phyloP scores from a whole-genome alignment of 2,797 vertebrate genomes.

The Sciaenops ocellatus region DNA sequence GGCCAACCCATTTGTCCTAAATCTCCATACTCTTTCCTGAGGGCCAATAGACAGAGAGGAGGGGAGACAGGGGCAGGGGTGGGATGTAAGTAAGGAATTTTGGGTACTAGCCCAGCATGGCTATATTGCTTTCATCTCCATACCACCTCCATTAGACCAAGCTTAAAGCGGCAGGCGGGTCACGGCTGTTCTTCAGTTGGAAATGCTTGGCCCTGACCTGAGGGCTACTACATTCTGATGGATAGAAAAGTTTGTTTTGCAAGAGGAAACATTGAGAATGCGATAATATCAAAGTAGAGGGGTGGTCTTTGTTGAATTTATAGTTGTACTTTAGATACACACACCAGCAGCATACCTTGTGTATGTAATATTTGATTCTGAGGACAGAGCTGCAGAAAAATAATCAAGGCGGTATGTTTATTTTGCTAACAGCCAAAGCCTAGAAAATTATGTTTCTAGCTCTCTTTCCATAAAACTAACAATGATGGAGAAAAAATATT shows the following conservation, averaged over 20 bases:
- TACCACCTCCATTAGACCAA: slow-evolving; percentile 38
- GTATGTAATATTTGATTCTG: background rate
- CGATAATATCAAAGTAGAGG: background rate
- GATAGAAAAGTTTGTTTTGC: background rate
- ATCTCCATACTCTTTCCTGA: slow-evolving; percentile 61
- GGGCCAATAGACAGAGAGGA: slow-evolving; percentile 50
- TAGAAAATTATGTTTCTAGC: too few relatives aligned
- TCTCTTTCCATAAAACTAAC: too few relatives aligned
- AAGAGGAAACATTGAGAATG: background rate
- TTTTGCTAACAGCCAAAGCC: background rate
- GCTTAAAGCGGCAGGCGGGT: slow-evolving; percentile 35
- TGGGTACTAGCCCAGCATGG: slow-evolving; percentile 15
- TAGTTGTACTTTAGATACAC: background rate
- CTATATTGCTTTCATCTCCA: slow-evolving; percentile 57
- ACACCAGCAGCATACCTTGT: background rate
- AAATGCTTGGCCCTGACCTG: slow-evolving; percentile 6
- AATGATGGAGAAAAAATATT: too few relatives aligned
- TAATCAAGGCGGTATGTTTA: background rate
- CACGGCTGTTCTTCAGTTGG: background rate
- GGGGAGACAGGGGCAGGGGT: background rate
- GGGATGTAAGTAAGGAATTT: slow-evolving; percentile 43
- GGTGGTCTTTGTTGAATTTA: background rate
- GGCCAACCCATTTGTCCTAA: slow-evolving; percentile 68
- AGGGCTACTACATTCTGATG: background rate
- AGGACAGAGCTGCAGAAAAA: background rate